Evolutionary conservation across 2,888 invertebrate species (phyloP), one percentile per base, ranked within the genome.

Genomic region (Brassicogethes aeneus): DNA sequence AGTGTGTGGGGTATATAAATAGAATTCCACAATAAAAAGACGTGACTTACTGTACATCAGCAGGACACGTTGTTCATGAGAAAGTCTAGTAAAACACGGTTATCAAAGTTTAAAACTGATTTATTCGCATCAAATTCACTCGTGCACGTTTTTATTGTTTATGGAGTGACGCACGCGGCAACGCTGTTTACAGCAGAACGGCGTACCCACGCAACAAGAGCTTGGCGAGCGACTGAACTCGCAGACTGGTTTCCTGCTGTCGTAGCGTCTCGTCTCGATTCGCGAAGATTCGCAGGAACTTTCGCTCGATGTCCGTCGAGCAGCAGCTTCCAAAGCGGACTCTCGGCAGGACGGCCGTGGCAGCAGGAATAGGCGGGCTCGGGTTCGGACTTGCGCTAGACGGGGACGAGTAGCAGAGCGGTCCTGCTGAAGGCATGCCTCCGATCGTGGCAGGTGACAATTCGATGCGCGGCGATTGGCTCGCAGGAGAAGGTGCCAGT

Each of bases 371-470:
- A 44, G 52, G 62, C 61, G 60, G 62, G 60, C 52, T 49, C 57
- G 50, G 46, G 46, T 48, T 40, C 47, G 54, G 62, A 63, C 50
- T 59, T 64, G 64, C 65, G 64, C 64, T 5, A 23, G 5, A 7
- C 10, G 5, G 23, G 5, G 23, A 10, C 23, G 23, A 23, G 10
- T 23, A 23, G 10, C 23, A 10, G 5, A 10, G 23, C 23, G 10
- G 23, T 23, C 23, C 23, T 7, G 5, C 5, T 23, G 63, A 56
- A 63, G 67, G 66, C 56, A 50, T 65, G 64, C 57, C 64, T 50
- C 55, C 50, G 53, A 43, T 53, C 48, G 56, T 55, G 61, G 62
- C 65, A 66, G 65, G 67, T 66, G 67, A 66, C 65, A 65, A 62
- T 61, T 65, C 64, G 60, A 57, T 52, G 53, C 53, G 43, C 51